phyloP scores from a whole-genome alignment of 2,797 vertebrate genomes.

The Botia kubotai region DNA sequence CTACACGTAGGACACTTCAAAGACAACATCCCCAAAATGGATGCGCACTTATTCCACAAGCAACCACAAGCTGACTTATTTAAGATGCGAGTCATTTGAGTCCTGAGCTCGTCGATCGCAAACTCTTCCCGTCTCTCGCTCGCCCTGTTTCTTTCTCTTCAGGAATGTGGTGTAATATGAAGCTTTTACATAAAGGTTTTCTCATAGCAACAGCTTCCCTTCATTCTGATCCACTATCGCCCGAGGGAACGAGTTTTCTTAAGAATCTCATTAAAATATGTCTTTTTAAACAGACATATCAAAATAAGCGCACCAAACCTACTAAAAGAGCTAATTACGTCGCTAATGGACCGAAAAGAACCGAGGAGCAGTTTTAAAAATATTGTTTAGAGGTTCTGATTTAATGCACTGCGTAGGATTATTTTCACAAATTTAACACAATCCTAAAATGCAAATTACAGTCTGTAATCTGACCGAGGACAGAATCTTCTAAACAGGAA shows the following conservation, averaged over 20 bases:
- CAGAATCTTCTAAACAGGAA: background rate
- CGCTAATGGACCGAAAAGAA: background rate
- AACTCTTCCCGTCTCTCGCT: background rate
- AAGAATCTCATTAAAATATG: background rate
- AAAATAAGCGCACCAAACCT: background rate
- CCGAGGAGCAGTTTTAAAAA: background rate
- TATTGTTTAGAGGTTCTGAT: background rate
- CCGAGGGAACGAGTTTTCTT: background rate
- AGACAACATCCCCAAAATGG: background rate
- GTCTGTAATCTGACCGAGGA: background rate
- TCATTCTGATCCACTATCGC: conserved; percentile 6
- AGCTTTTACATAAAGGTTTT: conserved; percentile 6
- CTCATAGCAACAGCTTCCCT: conserved; percentile 17
- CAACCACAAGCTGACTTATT: background rate
- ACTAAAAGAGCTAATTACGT: too few relatives aligned
- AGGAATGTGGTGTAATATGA: conserved; percentile 44
- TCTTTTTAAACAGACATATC: background rate
- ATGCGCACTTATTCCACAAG: background rate
- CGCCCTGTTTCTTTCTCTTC: conserved; percentile 6
- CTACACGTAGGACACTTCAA: background rate
- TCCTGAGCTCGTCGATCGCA: background rate
- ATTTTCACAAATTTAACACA: background rate
- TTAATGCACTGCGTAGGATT: background rate
- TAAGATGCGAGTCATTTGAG: background rate
- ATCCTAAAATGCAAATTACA: background rate